Conservation (phyloP, 2,797 vertebrate species). For the Chiloscyllium punctatum region DNA sequence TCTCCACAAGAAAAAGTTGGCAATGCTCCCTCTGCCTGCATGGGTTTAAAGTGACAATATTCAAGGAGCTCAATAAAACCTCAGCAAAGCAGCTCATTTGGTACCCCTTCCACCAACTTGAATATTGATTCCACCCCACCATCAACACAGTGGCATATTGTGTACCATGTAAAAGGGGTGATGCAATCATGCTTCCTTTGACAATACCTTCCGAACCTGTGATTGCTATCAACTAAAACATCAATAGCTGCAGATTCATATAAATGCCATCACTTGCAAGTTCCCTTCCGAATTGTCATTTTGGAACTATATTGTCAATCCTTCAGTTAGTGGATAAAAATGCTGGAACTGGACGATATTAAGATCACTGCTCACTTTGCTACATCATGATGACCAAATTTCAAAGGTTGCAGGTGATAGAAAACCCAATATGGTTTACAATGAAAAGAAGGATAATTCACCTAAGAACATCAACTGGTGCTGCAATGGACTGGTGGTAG, state of each 20-base stretch:
- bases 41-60: background rate
- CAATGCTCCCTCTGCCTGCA: background rate
- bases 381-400: background rate
- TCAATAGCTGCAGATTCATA: no score
- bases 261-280: no score
- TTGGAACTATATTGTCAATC: no score
- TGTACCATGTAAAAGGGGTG: background rate
- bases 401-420: no score
- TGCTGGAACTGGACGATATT: background rate
- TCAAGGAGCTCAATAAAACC: background rate
- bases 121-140: background rate
- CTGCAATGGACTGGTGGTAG: no score
- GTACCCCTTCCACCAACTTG: background rate
- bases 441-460: no score
- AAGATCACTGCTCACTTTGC: background rate
- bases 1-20: background rate
- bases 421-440: no score
- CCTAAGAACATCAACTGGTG: no score
- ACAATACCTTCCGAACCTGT: no score
- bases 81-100: background rate
- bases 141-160: background rate
- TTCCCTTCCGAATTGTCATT: no score
- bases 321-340: background rate
- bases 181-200: background rate
- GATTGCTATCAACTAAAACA: no score